Evolutionary conservation across 1,140 invertebrate genomes (phyloP).

Genomic region (Mercenaria mercenaria): DNA sequence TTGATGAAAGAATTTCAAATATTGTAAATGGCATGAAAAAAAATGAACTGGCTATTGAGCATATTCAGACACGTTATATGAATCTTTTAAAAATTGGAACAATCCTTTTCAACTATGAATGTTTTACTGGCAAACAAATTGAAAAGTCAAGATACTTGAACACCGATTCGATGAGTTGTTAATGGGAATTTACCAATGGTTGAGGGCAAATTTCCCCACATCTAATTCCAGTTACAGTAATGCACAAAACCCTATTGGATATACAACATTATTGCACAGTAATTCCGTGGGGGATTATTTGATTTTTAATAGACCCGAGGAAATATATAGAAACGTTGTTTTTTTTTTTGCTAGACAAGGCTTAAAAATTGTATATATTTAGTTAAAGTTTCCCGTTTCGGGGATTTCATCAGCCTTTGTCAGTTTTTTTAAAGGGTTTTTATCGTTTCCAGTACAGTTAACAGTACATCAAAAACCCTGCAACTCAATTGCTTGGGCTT

Average conservation of each 20-base stretch:
- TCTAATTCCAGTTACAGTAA: background rate
- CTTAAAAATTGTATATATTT: background rate
- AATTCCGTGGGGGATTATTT: background rate
- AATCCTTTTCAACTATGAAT: too few species aligned
- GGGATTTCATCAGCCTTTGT: background rate
- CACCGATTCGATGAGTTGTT: too few species aligned
- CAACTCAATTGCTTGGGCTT: conserved; percentile 27
- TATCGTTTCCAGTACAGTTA: conserved; percentile 27
- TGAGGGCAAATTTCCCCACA: conserved; percentile 34
- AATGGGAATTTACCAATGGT: too few species aligned
- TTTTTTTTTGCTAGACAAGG: background rate
- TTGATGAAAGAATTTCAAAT: too few species aligned
- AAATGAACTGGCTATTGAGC: too few species aligned
- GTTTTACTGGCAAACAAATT: conserved; percentile 9
- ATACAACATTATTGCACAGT: background rate
- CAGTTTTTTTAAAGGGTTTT: background rate
- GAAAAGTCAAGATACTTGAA: conserved; percentile 17
- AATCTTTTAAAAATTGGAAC: too few species aligned
- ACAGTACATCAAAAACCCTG: conserved; percentile 29
- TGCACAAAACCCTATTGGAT: too few species aligned
- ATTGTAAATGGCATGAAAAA: too few species aligned
- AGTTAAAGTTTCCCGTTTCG: too few species aligned
- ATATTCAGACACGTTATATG: conserved; percentile 11
- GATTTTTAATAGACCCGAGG: background rate
- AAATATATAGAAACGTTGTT: background rate